These are phyloP conservation scores for Corythaeola cristata DNA, from an alignment of 2,113 vertebrate species.

Conservation along the genomic window DNA sequence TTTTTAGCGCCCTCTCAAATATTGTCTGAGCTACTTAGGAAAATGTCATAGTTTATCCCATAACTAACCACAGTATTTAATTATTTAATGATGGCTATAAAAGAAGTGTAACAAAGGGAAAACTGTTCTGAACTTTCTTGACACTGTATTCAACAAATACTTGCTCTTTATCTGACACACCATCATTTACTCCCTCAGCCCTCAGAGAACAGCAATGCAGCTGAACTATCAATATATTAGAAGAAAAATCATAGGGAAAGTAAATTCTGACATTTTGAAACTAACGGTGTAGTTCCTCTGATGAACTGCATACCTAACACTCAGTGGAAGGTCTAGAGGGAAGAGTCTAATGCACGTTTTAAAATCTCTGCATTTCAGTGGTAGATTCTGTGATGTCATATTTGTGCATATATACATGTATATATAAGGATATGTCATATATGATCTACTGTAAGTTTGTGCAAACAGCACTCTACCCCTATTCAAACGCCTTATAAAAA, in stretches of 20 bases:
- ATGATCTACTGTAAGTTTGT: not conserved
- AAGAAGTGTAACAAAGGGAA: constrained; percentile 14
- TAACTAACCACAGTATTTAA: constrained; percentile 6
- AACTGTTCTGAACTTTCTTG: constrained; percentile 31
- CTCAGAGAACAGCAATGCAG: not conserved
- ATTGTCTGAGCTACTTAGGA: not conserved
- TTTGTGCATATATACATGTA: not conserved
- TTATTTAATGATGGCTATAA: constrained; percentile 33
- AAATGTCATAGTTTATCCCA: constrained; percentile 10
- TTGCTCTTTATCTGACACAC: constrained; percentile 26
- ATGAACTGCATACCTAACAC: not conserved
- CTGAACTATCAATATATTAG: not conserved
- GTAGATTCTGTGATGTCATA: not conserved
- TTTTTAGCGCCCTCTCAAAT: constrained; percentile 20
- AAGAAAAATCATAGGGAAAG: constrained; percentile 7
- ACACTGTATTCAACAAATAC: not conserved
- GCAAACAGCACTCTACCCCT: not conserved
- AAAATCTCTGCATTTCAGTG: not conserved
- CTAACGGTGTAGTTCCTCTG: not conserved
- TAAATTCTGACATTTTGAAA: constrained; percentile 13
- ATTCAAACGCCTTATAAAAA: not conserved
- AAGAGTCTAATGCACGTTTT: not conserved
- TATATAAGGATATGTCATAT: not conserved
- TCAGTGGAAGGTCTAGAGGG: not conserved
- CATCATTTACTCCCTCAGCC: not conserved